Base-by-base conservation (phyloP, 2,888 invertebrate species). In the Loripinus fragilis region DNA sequence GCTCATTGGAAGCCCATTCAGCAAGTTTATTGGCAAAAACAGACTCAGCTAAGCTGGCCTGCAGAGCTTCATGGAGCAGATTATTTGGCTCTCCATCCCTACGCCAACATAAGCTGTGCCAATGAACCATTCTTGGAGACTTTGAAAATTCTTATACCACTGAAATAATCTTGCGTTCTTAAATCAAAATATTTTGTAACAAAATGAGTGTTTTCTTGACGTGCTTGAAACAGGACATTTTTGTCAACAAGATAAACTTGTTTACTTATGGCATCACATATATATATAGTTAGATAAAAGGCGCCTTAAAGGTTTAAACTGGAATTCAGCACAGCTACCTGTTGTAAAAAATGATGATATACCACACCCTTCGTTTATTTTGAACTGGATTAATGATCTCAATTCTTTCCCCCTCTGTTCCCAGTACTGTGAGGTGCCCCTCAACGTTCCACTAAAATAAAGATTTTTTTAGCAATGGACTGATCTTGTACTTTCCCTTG, bases 71-170 rank as follows among this genome's bases (percentile, higher is more conserved):
- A 67, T 72, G 33, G 23, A 84, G 8, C 1, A 84, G 60, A n/a
- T 73, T 74, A 41, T 80, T 81, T 2, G 84, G 82, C 64, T 84
- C 68, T 60, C 66, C 71, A 50, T 85, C 80, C 33, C 42, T 17
- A n/a, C 78, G 69, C 85, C 84, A 85, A 67, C 76, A 86, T 0
- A 88, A 55, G 50, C 88, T 86, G 83, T 86, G 85, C 85, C 80
- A 85, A 55, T 86, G 85, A 23, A 85, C 55, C 85, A 87, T 84
- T 2, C 83, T 84, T 38, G 86, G 65, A 15, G 86, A 86, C 55
- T 87, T 85, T 0, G 85, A 83, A 78, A 86, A 86, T 71, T 85
- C 84, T 71, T 83, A 87, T 86, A 3, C 80, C 48, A 30, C 74
- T 33, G 70, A 87, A 86, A 50, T 87, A 87, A 25, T 71, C 75